Percentiles rank a stretch among this genome's conserved stretches.
Conservation (phyloP, 1,140 invertebrate species). For the Bilobella aurantiaca region DNA sequence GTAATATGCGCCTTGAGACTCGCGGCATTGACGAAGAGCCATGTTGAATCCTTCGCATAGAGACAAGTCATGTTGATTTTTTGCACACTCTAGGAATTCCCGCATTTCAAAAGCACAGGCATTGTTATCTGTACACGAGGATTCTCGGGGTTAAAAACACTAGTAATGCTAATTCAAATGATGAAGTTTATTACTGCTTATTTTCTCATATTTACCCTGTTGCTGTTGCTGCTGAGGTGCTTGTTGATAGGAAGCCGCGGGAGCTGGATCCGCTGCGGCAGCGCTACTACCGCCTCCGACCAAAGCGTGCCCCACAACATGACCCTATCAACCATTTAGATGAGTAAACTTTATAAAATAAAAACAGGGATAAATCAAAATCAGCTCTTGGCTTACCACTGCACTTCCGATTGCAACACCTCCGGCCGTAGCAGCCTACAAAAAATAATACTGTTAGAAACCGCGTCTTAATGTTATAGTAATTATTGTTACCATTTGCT, state of each 20-base stretch:
- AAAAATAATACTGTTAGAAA: too few relatives aligned
- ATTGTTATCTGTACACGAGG: too few relatives aligned
- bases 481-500: slow-evolving; percentile 58
- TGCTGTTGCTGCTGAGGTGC: slow-evolving; percentile 35
- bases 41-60: slow-evolving; percentile 89
- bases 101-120: slow-evolving; percentile 79
- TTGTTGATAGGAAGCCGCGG: slow-evolving; percentile 39
- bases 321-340: slow-evolving; percentile 49
- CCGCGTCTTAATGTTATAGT: too few relatives aligned
- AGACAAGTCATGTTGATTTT: slow-evolving; percentile 67
- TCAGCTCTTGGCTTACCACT: slow-evolving; percentile 46
- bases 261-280: slow-evolving; percentile 36
- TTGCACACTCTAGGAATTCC: slow-evolving; percentile 78
- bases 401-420: slow-evolving; percentile 80
- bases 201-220: slow-evolving; percentile 39
- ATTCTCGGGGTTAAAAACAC: too few relatives aligned
- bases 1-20: not conserved
- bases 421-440: slow-evolving; percentile 62
- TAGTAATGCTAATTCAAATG: too few relatives aligned
- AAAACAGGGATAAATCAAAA: too few relatives aligned
- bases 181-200: slow-evolving; percentile 38
- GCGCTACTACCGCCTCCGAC: slow-evolving; percentile 52
- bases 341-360: too few relatives aligned
- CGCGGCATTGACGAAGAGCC: slow-evolving; percentile 70
- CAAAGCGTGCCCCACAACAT: slow-evolving; percentile 69